A percentile compares a stretch with the other conserved stretches of the same genome.
Evolutionary conservation across 1,140 invertebrate species (phyloP).

Genomic region (Drosophila busckii): DNA sequence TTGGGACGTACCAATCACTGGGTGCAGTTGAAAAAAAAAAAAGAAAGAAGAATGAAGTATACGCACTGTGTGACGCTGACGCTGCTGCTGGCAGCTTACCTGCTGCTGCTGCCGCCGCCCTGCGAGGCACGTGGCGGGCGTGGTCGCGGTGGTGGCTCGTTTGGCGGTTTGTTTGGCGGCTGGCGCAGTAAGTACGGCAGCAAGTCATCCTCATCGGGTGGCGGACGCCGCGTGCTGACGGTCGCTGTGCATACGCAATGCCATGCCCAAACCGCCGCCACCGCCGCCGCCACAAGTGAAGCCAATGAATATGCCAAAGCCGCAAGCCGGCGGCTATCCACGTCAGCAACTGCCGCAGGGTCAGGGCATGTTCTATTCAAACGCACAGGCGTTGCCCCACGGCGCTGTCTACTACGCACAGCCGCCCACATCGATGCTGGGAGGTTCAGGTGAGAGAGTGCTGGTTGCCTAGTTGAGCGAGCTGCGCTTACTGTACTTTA

Average conservation of each 20-base stretch:
- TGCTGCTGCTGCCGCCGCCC: slow-evolving; percentile 18
- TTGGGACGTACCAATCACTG: slow-evolving; percentile 36
- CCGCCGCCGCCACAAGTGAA: slow-evolving; percentile 37
- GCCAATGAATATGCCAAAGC: slow-evolving; percentile 36
- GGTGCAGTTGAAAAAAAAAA: slow-evolving; percentile 16
- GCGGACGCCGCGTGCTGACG: slow-evolving; percentile 52
- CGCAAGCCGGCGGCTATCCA: slow-evolving; percentile 46
- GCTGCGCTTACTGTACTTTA: background rate
- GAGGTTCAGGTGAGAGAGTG: slow-evolving; percentile 37
- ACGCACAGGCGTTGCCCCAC: slow-evolving; percentile 45
- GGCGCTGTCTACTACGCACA: slow-evolving; percentile 62
- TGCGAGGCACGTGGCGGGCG: slow-evolving; percentile 58
- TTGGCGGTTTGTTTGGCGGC: slow-evolving; percentile 64
- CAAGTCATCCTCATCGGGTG: slow-evolving; percentile 56
- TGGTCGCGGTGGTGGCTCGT: slow-evolving; percentile 65
- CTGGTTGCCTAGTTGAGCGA: background rate
- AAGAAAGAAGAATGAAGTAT: slow-evolving; percentile 31
- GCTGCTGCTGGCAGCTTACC: slow-evolving; percentile 29
- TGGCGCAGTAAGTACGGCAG: slow-evolving; percentile 72
- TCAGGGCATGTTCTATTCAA: slow-evolving; percentile 53
- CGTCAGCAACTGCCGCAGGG: slow-evolving; percentile 51
- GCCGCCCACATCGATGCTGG: slow-evolving; percentile 39
- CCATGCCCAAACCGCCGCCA: slow-evolving; percentile 51
- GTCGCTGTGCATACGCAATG: slow-evolving; percentile 61
- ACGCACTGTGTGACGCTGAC: slow-evolving; percentile 33